Base-by-base conservation (phyloP, 1,140 invertebrate genomes). In the Ostrea edulis region DNA sequence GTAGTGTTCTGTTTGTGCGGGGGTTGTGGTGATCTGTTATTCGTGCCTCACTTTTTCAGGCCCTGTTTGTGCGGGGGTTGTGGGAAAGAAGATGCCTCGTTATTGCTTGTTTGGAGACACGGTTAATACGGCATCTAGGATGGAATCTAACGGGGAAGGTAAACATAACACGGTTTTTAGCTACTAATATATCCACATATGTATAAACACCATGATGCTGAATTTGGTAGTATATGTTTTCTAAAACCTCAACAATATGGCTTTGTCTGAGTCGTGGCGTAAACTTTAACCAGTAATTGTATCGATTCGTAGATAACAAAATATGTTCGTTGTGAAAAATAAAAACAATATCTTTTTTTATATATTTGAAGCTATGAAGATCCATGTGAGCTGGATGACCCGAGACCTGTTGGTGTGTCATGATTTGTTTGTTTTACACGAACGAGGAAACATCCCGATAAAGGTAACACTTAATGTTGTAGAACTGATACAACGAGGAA, bases 11-110 rank as follows among this genome's bases (percentile, higher is more conserved):
- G n/a, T n/a, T n/a, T n/a, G n/a, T n/a, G n/a, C n/a, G n/a, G n/a
- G n/a, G n/a, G n/a, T n/a, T n/a, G n/a, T n/a, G n/a, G n/a, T n/a
- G n/a, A n/a, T 53, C 51, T 51, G 8, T 83, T 14, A 83, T 20
- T 2, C 22, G 14, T 29, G 20, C 17, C 29, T 35, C 17, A 44
- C 14, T 14, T 87, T 92, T 94, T 90, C 90, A 97, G 98, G 97
- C 51, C 97, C 97, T 44, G 97, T 98, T 25, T 97, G 97, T 92
- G 91, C 93, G 44, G 93, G 93, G 22, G 91, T 94, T 0, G 92
- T 94, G n/a, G 93, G 93, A 8, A 85, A 91, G 0, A 92, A 91
- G 84, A 93, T 93, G 93, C 93, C 93, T 5, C 71, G 93, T 44
- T 94, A 94, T 87, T 93, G 92, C 88, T 58, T 94, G 35, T 94